Evolutionary conservation across 2,797 vertebrate genomes (phyloP), one percentile per base, ranked within the genome.

Genomic region (Diplodus sargus): DNA sequence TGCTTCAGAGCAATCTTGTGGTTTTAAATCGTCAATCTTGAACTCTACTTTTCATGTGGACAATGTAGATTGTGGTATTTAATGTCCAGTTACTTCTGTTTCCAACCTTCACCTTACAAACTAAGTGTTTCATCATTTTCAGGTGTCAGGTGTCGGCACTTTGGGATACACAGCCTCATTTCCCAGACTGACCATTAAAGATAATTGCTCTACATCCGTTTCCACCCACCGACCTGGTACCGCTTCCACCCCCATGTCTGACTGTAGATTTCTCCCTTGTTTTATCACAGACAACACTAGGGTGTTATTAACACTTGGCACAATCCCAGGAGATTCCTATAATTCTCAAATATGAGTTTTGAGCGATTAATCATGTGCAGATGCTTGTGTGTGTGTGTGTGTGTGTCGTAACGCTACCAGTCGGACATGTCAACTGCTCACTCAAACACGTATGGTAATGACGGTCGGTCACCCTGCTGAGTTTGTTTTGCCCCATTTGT

Each of bases 401-500:
- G 4, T 5, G 28, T 30, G 28, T 30, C 13, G 28, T 3, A 64
- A 57, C 47, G 28, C 52, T 28, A 5, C 25, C 43, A 15, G 20
- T 13, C 28, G 39, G 45, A 66, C 42, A 45, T 47, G 47, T 72
- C 58, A 68, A 34, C n/a, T 20, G 16, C 42, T 66, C 54, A 9
- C 74, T 51, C 14, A 74, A 57, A 63, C 60, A 47, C 66, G 45
- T 22, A 52, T 57, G 30, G 12, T 51, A n/a, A 56, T 45, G 57
- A 23, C 3, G 18, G 43, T 25, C 4, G 18, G 43, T 25, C 28
- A 52, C 52, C 67, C 42, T 17, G 57, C 62, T 72, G 66, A 28
- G 48, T 22, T 74, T 75, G 69, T 64, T 79, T 69, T 54, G n/a
- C 34, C 45, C 39, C 34, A 47, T 63, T 68, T 67, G 70, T 70